phyloP scores from a whole-genome alignment of 1,140 invertebrate genomes.

The Leptinotarsa defecta region DNA sequence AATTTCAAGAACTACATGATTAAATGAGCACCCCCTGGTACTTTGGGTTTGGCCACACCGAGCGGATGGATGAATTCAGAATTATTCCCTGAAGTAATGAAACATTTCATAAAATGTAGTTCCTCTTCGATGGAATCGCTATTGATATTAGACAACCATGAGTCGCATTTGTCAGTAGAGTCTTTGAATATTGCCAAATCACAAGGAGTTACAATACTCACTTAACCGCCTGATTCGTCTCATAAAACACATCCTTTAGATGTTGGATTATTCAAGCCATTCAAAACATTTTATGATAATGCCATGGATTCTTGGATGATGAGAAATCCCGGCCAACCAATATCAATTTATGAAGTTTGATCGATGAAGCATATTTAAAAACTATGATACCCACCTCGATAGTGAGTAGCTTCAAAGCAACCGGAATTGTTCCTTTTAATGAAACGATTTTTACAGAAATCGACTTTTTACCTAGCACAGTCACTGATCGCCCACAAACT shows the following conservation, averaged over 20 bases:
- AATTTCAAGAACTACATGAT: constrained; percentile 52
- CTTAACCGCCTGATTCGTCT: no score
- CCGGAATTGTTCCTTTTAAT: constrained; percentile 52
- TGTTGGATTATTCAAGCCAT: no score
- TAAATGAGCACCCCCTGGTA: constrained; percentile 50
- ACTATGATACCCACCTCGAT: constrained; percentile 39
- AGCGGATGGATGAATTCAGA: constrained; percentile 48
- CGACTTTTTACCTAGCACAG: neutral
- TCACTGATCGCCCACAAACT: neutral
- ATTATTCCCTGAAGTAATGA: no score
- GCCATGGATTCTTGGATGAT: constrained; percentile 52
- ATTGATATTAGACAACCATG: no score
- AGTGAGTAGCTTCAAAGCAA: no score
- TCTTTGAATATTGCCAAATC: no score
- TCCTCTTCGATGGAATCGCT: no score
- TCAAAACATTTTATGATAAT: no score
- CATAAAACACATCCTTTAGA: no score
- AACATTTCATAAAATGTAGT: no score
- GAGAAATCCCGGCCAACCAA: constrained; percentile 53
- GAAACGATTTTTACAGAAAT: constrained; percentile 4
- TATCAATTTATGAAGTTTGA: constrained; percentile 27
- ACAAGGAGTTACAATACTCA: no score
- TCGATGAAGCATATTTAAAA: constrained; percentile 13
- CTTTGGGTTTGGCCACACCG: constrained; percentile 48
- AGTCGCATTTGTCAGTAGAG: no score